Base-by-base conservation (phyloP, 2,797 vertebrate genomes). In the Discoglossus pictus region DNA sequence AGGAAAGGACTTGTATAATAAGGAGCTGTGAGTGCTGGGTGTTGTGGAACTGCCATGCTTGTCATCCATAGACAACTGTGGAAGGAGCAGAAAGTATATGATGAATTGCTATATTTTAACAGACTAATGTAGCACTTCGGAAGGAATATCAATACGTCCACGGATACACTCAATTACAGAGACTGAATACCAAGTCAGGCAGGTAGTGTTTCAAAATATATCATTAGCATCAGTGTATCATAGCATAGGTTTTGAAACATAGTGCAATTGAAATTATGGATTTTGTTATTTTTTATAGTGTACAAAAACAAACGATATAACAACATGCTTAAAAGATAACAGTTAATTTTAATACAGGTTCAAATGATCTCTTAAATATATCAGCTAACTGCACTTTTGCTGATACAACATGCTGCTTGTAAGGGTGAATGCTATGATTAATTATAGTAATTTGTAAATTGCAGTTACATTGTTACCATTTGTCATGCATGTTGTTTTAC, bases 361-460 rank as follows among this genome's bases (percentile, higher is more conserved):
- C 8, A 44, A 38, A 35, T 43, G 35, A 38, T 61, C 40, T 68
- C 27, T 20, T 7, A 36, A 44, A 16, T 1, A 36, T 23, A 34
- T 42, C 24, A 27, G 35, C 36, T 39, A 51, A 51, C 48, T 55
- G 21, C 34, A 56, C 25, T 48, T 56, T 2, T 56, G 21, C n/a
- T 15, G 16, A 58, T 27, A 35, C 54, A 59, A 24, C 53, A 60
- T 60, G 55, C 17, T 34, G 8, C 31, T 52, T 46, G 10, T 53
- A 35, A 52, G 39, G 42, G 18, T 34, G 47, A 68, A 51, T 36
- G 47, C 47, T 34, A 54, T 68, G 65, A 68, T 68, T 61, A 68
- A 68, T 61, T 68, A 53, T 15, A 38, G 65, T 52, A 51, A 68
- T 68, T 61, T 44, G 27, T 39, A 61, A 68, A 61, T 46, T 68